phyloP scores from a whole-genome alignment of 1,140 invertebrate genomes.

The Drosophila dunni region DNA sequence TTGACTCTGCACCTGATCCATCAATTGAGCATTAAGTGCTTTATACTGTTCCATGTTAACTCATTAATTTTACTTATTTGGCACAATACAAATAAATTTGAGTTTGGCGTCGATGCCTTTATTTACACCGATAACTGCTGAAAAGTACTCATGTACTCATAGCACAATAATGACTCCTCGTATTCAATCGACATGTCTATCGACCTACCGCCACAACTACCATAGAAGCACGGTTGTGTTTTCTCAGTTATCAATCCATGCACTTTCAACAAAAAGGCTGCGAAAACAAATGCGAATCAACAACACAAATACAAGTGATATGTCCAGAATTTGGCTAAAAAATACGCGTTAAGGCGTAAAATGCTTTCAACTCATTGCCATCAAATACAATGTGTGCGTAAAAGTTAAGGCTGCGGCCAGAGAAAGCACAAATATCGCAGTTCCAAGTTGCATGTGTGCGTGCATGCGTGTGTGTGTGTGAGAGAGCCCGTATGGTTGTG shows the following conservation, averaged over 20 bases:
- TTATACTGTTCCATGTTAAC: slow-evolving; percentile 57
- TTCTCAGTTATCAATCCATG: slow-evolving; percentile 19
- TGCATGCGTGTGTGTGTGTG: slow-evolving; percentile 15
- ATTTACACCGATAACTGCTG: slow-evolving; percentile 19
- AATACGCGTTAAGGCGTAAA: slow-evolving; percentile 17
- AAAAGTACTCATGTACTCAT: background rate
- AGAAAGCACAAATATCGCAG: slow-evolving; percentile 41
- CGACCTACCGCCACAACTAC: slow-evolving; percentile 2
- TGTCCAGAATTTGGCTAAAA: slow-evolving; percentile 1
- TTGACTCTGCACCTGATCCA: slow-evolving; percentile 53
- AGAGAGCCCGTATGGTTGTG: slow-evolving; percentile 11
- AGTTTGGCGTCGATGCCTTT: slow-evolving; percentile 44
- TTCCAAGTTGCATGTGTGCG: slow-evolving; percentile 26
- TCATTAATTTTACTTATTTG: background rate
- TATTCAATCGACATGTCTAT: background rate
- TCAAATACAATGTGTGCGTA: slow-evolving; percentile 29
- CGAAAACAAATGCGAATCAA: slow-evolving; percentile 40
- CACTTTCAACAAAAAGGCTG: slow-evolving; percentile 20
- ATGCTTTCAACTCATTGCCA: slow-evolving; percentile 3
- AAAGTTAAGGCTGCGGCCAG: slow-evolving; percentile 23
- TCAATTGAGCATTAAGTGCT: slow-evolving; percentile 51
- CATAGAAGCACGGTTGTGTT: slow-evolving; percentile 25
- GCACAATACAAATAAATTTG: slow-evolving; percentile 25
- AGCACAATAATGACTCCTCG: background rate
- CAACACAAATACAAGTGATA: slow-evolving; percentile 23